These are phyloP conservation scores for Venustoraphidia nigricollis DNA, from an alignment of 2,888 invertebrate species.

Conservation along the genomic window DNA sequence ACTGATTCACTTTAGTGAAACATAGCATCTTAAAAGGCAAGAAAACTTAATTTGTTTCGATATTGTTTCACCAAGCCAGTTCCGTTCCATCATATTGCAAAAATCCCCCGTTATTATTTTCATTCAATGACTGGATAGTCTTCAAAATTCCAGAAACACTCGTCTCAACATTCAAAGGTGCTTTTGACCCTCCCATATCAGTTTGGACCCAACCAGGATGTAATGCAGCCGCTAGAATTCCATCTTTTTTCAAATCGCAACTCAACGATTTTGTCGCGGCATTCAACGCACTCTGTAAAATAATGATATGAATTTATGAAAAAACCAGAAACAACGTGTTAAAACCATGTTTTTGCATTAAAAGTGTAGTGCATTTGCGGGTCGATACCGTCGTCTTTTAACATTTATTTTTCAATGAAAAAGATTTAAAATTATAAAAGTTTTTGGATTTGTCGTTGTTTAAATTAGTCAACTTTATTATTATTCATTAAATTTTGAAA, in stretches of 20 bases:
- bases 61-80: slow-evolving; percentile 51
- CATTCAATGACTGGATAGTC: slow-evolving; percentile 44
- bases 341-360: no score
- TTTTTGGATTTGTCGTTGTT: no score
- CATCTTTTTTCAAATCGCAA: slow-evolving; percentile 56
- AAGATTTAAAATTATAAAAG: no score
- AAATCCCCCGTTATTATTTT: slow-evolving; percentile 58
- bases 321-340: no score
- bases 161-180: slow-evolving; percentile 53
- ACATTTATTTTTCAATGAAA: no score
- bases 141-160: slow-evolving; percentile 50
- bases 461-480: no score
- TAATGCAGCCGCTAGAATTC: slow-evolving; percentile 56
- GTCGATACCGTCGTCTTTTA: no score
- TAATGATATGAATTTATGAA: no score
- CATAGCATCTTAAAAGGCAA: background rate
- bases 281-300: slow-evolving; percentile 59
- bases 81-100: slow-evolving; percentile 60
- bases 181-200: slow-evolving; percentile 72
- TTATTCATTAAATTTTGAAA: no score
- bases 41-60: background rate
- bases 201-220: slow-evolving; percentile 92
- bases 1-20: background rate
- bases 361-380: no score
- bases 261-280: slow-evolving; percentile 76